These are phyloP conservation scores for Poeciliopsis paucimaculata DNA, from an alignment of 2,797 vertebrate genomes.

Conservation along the genomic window DNA sequence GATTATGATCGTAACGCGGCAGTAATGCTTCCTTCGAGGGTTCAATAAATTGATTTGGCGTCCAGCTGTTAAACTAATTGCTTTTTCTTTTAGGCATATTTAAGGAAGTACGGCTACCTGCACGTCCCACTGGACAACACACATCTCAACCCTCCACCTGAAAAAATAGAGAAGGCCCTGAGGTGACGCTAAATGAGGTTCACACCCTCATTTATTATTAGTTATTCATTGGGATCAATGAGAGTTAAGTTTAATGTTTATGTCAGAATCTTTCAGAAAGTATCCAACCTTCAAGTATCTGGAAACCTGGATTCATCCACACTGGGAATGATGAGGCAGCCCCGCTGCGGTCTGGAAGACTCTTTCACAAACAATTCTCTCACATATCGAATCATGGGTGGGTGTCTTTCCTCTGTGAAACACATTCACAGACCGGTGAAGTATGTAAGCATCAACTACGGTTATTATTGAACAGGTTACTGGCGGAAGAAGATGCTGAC, in stretches of 20 bases:
- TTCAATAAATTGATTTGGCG: neutral
- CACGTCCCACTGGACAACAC: conserved; percentile 74
- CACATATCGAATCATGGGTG: conserved; percentile 83
- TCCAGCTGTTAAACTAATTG: neutral
- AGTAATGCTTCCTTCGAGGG: neutral
- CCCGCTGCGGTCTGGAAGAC: conserved; percentile 87
- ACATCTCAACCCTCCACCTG: conserved; percentile 55
- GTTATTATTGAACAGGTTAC: conserved; percentile 66
- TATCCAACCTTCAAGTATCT: conserved; percentile 75
- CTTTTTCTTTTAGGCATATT: conserved; percentile 77
- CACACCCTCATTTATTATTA: neutral
- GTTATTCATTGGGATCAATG: neutral
- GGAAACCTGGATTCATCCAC: conserved; percentile 79
- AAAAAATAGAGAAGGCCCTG: conserved; percentile 77
- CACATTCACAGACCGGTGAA: neutral
- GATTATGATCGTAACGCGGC: no score
- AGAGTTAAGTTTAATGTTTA: neutral
- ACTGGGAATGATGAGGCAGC: conserved; percentile 79
- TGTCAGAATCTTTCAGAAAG: conserved; percentile 84
- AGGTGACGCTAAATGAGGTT: conserved; percentile 66
- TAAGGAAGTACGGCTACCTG: conserved; percentile 84
- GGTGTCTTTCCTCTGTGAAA: conserved; percentile 23
- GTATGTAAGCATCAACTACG: neutral
- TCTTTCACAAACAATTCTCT: conserved; percentile 78
- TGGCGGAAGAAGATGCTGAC: conserved; percentile 87